These are phyloP conservation scores for Lordiphosa clarofinis DNA, from an alignment of 1,140 invertebrate species.

Conservation along the genomic window DNA sequence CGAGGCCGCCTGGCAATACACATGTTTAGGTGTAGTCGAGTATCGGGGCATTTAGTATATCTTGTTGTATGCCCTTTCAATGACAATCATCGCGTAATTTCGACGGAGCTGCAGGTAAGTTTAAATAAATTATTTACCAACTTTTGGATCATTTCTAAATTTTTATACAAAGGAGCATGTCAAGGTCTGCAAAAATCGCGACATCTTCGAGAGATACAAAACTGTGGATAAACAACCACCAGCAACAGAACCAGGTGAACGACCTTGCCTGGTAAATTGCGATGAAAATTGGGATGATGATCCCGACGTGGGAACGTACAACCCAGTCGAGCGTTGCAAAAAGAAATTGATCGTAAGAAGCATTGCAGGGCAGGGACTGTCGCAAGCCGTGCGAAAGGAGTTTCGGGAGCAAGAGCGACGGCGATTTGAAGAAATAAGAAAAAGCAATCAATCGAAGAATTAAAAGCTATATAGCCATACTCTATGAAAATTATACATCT, in stretches of 20 bases:
- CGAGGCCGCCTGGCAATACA: too few species aligned
- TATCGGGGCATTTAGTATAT: conserved; percentile 4
- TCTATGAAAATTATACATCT: too few species aligned
- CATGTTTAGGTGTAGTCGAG: not conserved
- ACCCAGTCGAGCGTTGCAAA: conserved; percentile 13
- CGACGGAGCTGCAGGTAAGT: conserved; percentile 10
- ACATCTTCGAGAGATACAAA: not conserved
- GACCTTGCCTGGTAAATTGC: not conserved
- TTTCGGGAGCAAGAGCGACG: conserved; percentile 11
- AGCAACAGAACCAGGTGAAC: not conserved
- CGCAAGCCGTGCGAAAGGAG: not conserved
- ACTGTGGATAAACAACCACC: not conserved
- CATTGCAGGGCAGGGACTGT: conserved; percentile 6
- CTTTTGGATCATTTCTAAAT: not conserved
- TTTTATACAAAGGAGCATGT: conserved; percentile 11
- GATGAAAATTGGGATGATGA: conserved; percentile 27
- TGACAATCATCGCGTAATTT: conserved; percentile 1
- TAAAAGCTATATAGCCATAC: too few species aligned
- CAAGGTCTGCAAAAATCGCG: conserved; percentile 2
- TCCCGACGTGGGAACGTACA: conserved; percentile 15
- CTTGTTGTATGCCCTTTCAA: conserved; percentile 19
- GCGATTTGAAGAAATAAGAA: conserved; percentile 8
- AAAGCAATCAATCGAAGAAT: not conserved
- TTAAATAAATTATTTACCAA: not conserved
- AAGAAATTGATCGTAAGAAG: conserved; percentile 11